A percentile compares a stretch with the other conserved stretches of the same genome.
These are phyloP conservation scores for Folsomia manolachei DNA, from an alignment of 2,888 invertebrate species.

Conservation along the genomic window DNA sequence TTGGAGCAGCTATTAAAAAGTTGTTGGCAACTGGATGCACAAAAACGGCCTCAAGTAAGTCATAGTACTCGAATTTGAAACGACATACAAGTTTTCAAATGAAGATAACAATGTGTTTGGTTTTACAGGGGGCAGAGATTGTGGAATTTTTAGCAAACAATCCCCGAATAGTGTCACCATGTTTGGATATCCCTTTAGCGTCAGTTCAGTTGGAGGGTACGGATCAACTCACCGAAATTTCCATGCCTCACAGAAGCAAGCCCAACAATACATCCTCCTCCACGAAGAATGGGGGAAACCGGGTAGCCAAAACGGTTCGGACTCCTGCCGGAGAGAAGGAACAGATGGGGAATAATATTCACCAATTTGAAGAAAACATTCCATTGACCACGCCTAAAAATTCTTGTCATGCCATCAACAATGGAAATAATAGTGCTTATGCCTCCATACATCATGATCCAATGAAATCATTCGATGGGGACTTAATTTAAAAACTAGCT, in stretches of 20 bases:
- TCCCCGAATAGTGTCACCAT: slow-evolving; percentile 72
- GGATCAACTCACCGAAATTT: slow-evolving; percentile 61
- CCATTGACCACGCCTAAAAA: slow-evolving; percentile 37
- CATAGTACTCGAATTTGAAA: too few relatives aligned
- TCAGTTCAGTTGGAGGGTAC: slow-evolving; percentile 71
- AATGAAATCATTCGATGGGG: slow-evolving; percentile 21
- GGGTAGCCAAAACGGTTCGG: slow-evolving; percentile 23
- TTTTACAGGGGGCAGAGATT: slow-evolving; percentile 71
- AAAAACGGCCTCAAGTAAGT: slow-evolving; percentile 74
- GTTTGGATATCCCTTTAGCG: slow-evolving; percentile 71
- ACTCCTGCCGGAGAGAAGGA: slow-evolving; percentile 18
- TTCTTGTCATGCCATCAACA: slow-evolving; percentile 23
- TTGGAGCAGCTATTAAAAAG: slow-evolving; percentile 72
- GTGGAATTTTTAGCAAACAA: slow-evolving; percentile 76
- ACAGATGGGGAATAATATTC: slow-evolving; percentile 27
- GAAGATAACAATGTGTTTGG: too few relatives aligned
- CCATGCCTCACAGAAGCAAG: slow-evolving; percentile 55
- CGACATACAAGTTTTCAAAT: too few relatives aligned
- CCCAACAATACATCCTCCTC: slow-evolving; percentile 52
- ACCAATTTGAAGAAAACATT: slow-evolving; percentile 41
- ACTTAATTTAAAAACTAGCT: slow-evolving; percentile 24
- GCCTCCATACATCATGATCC: slow-evolving; percentile 35
- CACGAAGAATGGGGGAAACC: slow-evolving; percentile 31
- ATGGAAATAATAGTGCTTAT: slow-evolving; percentile 22
- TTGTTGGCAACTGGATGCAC: slow-evolving; percentile 73